A percentile compares a stretch with the other conserved stretches of the same genome.
phyloP scores from a whole-genome alignment of 2,888 invertebrate species.

The Ornithoptera priamus region DNA sequence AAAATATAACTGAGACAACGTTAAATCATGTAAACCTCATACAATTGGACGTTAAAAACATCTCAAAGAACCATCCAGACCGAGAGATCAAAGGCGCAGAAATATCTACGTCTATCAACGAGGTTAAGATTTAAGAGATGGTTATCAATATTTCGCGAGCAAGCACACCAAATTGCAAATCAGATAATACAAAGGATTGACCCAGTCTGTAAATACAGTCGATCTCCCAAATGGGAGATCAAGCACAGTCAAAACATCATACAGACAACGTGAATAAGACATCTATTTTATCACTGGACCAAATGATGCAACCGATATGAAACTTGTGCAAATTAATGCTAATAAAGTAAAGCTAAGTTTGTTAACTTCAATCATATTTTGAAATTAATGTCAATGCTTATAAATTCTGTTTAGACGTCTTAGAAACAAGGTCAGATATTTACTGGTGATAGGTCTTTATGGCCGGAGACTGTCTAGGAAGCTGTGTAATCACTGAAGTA shows the following conservation, averaged over 20 bases:
- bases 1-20: slow-evolving; percentile 19
- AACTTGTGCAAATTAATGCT: too few relatives aligned
- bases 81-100: slow-evolving; percentile 18
- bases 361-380: too few relatives aligned
- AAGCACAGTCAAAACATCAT: not conserved
- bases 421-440: too few relatives aligned
- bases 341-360: too few relatives aligned
- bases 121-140: slow-evolving; percentile 14
- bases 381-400: too few relatives aligned
- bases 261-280: not conserved
- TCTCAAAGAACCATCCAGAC: not conserved
- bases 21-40: slow-evolving; percentile 14
- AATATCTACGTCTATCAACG: slow-evolving; percentile 7
- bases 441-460: too few relatives aligned
- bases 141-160: slow-evolving; percentile 14
- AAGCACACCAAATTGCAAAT: slow-evolving; percentile 2
- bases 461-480: too few relatives aligned
- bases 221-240: not conserved
- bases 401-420: too few relatives aligned
- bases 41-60: slow-evolving; percentile 10
- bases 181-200: slow-evolving; percentile 14
- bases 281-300: too few relatives aligned
- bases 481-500: too few relatives aligned
- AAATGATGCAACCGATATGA: too few relatives aligned
- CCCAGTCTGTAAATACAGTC: not conserved